Evolutionary conservation across 2,797 vertebrate species (phyloP), one percentile per base, ranked within the genome.

Genomic region (Crenichthys baileyi): DNA sequence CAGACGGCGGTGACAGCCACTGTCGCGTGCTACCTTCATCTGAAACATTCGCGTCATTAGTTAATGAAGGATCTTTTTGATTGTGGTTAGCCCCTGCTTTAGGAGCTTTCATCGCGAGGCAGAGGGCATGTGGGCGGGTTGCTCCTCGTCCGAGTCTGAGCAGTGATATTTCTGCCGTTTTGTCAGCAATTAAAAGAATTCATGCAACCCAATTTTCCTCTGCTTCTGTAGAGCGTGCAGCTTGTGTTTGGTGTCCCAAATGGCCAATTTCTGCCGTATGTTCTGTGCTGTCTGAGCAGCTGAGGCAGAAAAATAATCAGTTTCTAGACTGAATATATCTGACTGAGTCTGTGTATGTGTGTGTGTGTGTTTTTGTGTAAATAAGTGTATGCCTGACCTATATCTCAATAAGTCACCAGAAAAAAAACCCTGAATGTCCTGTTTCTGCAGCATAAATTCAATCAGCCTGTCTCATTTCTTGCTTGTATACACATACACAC

Each of bases 191-290:
- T 93, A 91, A 91, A 92, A 84, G 79, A 88, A 90, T 91, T 90
- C 84, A 83, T 88, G 84, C 88, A 87, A 78, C 75, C 82, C 83
- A 81, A 67, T 86, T 93, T 91, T 88, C 87, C 77, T 83, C 78
- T 78, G 80, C 89, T 79, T 86, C 89, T 78, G 83, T 85, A 78
- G 79, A 89, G 83, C 79, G 58, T 86, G 73, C 84, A 89, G 91
- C 83, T 86, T 85, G 85, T 90, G 83, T 84, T 89, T 88, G 82
- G 80, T 70, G 88, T 94, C 93, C 91, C 92, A 84, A 90, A 91
- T 88, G 93, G 84, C 91, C 91, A 94, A 93, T 94, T 93, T 91
- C 90, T 92, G 88, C 91, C 90, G 87, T 92, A 90, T 93, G 89
- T 84, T 92, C 82, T 72, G 77, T 56, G 79, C 90, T 88, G 85